Evolutionary conservation across 2,113 vertebrate genomes (phyloP), one percentile per base, ranked within the genome.

Genomic region (Amphilophus citrinellus): DNA sequence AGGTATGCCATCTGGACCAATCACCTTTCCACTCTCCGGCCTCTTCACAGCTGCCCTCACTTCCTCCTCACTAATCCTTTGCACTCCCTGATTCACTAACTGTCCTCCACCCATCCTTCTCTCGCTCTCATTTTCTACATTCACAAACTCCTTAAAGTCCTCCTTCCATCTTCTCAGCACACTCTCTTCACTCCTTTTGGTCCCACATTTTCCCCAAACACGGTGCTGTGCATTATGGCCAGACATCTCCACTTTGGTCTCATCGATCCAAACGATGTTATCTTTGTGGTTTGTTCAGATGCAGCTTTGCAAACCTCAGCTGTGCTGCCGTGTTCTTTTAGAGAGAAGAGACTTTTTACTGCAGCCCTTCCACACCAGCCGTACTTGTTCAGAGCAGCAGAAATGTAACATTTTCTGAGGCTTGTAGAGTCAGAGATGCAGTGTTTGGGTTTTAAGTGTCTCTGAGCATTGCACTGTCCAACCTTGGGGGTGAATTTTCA

Each of bases 381-480:
- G 15, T 66, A 3, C 13, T 66, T 10, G 37, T 66, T 66, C n/a
- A 24, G 7, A 37, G 35, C 35, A 37, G 35, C 5, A 6, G 5
- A 37, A 37, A 6, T 37, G 35, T 7, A 7, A 37, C 35, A 37
- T 37, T 6, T 6, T 8, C 35, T 35, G 35, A 35, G n/a, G n/a
- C 63, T 13, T 42, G 62, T 65, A 65, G 35, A 65, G 20, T 20
- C 62, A 2, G 37, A 65, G 37, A 42, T 66, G 62, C 8, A 66
- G 62, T 37, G 5, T n/a, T 44, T 24, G 63, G 39, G 9, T 0
- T 66, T 47, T 66, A n/a, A 66, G 7, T 66, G 42, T 4, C 63
- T 44, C 42, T 66, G 63, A 66, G 63, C 13, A 0, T 66, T 24
- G 37, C 62, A 15, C 39, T 0, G 63, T 20, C 14, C 0, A 1